Conservation (phyloP, 2,888 invertebrate species). For the Tridacna gigas region DNA sequence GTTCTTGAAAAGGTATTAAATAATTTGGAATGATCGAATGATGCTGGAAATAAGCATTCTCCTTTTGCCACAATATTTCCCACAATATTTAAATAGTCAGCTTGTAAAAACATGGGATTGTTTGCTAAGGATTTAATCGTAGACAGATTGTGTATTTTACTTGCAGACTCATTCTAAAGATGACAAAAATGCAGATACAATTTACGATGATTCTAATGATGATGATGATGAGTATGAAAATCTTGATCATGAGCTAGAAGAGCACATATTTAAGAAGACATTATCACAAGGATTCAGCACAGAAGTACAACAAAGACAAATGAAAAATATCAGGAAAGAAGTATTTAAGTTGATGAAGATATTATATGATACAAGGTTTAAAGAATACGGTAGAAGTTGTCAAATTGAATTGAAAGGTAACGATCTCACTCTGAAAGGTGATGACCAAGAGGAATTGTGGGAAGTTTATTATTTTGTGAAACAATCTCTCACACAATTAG, state of each 20-base stretch:
- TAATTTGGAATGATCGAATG: too few species aligned
- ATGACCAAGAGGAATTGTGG: not conserved
- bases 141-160: not conserved
- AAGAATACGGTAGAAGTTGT: not conserved
- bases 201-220: not conserved
- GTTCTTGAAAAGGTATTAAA: too few species aligned
- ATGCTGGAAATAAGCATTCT: too few species aligned
- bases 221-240: not conserved
- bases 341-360: not conserved
- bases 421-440: not conserved
- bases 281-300: not conserved
- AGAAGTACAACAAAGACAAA: not conserved
- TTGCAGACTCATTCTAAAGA: not conserved
- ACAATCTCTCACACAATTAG: not conserved
- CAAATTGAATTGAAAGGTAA: not conserved
- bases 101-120: too few species aligned
- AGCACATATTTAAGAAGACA: not conserved
- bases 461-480: not conserved
- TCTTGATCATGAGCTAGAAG: not conserved
- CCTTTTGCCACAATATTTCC: too few species aligned
- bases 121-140: not conserved
- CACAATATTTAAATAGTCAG: too few species aligned
- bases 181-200: not conserved
- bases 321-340: slow-evolving; percentile 6
- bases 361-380: not conserved